Base-by-base conservation (phyloP, 1,140 invertebrate species). In the Trachelipus rathkii region DNA sequence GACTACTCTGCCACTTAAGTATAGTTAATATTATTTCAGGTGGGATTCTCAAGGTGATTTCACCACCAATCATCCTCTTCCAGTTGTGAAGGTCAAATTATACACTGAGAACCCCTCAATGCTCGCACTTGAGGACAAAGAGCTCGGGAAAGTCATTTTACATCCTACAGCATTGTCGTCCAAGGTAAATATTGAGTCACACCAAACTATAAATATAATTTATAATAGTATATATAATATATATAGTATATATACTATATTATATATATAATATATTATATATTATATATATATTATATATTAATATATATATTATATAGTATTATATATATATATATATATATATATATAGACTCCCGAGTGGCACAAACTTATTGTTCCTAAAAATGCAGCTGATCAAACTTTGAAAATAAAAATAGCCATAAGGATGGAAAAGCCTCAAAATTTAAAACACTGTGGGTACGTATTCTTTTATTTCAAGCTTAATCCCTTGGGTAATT, bases 21-120 rank as follows among this genome's bases (percentile, higher is more conserved):
- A 15, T 71, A n/a, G n/a, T 67, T 60, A 44, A 7, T 73, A 72
- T 53, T 81, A 76, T 79, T 82, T 50, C 80, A 94, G 93, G 92
- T 97, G 95, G 95, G 95, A 96, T 81, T 96, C 94, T 10, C 95
- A 99, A 88, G 97, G 96, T 70, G 98, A 99, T 86, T 99, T 99
- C 85, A 94, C 94, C 73, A 99, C 97, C 10, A 96, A 94, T 77
- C 95, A 99, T 85, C 94, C 96, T 11, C 87, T 99, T 71, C 97
- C 98, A 67, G 89, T 93, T 46, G 96, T 99, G 0, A 99, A 99
- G 89, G 92, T 99, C 0, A 90, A 90, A 83, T 83, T 89, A 15
- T 98, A 95, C 83, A 97, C 96, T 0, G 97, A 99, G 88, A 98
- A 96, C 85, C 95, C 96, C 23, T 94, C 94, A 43, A 95, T 99